A percentile compares a stretch with the other conserved stretches of the same genome.
Conservation (phyloP, 2,113 vertebrate genomes). For the Callospermophilus lateralis region DNA sequence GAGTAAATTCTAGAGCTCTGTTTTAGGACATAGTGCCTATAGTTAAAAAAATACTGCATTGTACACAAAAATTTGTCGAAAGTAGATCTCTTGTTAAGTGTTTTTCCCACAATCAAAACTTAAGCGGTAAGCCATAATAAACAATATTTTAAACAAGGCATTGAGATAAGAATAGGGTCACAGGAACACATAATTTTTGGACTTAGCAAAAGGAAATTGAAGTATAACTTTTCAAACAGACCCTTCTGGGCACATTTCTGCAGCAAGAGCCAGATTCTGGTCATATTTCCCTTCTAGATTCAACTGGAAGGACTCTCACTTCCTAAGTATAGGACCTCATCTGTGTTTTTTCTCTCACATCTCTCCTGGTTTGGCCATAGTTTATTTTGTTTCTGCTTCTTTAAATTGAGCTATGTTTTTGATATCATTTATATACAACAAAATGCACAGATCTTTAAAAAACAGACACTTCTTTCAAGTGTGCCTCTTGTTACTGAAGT, state of each 20-base stretch:
- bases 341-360: background rate
- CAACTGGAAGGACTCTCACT: background rate
- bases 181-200: background rate
- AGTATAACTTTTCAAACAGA: background rate
- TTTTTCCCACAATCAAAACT: background rate
- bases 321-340: background rate
- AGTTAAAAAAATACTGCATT: background rate
- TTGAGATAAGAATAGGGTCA: slow-evolving; percentile 11
- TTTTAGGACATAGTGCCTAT: background rate
- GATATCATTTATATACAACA: too few species aligned
- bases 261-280: background rate
- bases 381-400: background rate
- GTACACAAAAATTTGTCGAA: background rate
- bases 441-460: background rate
- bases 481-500: background rate
- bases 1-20: background rate
- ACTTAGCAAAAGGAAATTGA: background rate
- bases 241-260: background rate
- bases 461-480: background rate
- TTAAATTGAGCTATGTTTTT: background rate
- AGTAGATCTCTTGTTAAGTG: background rate
- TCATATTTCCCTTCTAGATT: background rate
- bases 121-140: background rate
- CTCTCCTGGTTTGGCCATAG: background rate
- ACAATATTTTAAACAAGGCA: background rate